Base-by-base conservation (phyloP, 2,888 invertebrate genomes). In the Lamproptera curius region DNA sequence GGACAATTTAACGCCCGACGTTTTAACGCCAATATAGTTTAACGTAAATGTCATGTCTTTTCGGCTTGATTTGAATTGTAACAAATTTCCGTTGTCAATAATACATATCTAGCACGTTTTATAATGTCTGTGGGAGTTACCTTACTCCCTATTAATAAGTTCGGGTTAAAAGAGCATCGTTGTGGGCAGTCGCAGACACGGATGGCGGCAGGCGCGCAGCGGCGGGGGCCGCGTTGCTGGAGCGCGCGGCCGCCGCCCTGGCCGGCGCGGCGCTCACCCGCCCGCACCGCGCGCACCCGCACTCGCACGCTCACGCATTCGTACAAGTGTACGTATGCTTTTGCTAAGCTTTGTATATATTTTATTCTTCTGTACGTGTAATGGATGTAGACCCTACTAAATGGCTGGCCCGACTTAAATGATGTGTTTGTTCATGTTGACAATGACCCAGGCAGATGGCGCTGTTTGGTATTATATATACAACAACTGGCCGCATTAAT, bases 291-390 rank as follows among this genome's bases (percentile, higher is more conserved):
- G 59, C 70, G 47, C 54, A 58, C 46, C 64, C 61, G 34, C 53
- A 59, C 28, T 62, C 55, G 15, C 61, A 63, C 42, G 70, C 70
- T 9, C 70, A 67, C 54, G 79, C 77, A 2, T 78, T 75, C 56
- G 68, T 78, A 40, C 73, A 74, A 47, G 76, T 85, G 82, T 81
- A 48, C 64, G 74, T 70, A 55, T 16, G 42, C n/a, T n/a, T n/a
- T n/a, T n/a, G n/a, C n/a, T 39, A 13, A 33, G 6, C 6, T n/a
- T 15, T 35, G n/a, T n/a, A n/a, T n/a, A n/a, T n/a, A n/a, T n/a
- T n/a, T n/a, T n/a, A n/a, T n/a, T n/a, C 56, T 88, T 88, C 16
- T 80, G 79, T 1, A 78, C 72, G 86, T 86, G 61, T 0, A 51
- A 42, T 1, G 15, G 11, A 28, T 28, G n/a, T 33, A 14, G 4